These are phyloP conservation scores for Parochlus steinenii DNA, from an alignment of 2,888 invertebrate species.

Conservation along the genomic window DNA sequence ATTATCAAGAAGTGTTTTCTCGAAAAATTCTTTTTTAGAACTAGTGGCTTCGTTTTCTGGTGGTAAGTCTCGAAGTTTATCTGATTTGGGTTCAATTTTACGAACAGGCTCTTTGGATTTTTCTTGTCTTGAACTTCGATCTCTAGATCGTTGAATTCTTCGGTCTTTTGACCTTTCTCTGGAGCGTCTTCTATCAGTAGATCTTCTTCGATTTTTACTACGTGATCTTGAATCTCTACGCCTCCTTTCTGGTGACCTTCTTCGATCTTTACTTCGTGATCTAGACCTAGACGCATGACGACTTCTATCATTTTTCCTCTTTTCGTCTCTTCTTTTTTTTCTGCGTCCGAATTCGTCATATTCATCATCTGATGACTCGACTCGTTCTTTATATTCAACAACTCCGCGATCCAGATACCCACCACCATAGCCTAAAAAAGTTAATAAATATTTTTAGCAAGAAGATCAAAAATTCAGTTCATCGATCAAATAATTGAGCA, in stretches of 20 bases:
- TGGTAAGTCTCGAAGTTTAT: no score
- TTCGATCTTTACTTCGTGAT: background rate
- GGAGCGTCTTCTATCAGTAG: background rate
- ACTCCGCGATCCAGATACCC: conserved; percentile 92
- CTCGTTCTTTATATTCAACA: conserved; percentile 85
- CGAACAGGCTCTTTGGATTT: no score
- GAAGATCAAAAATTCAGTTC: background rate
- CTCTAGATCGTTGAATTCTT: background rate
- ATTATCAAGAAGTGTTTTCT: no score
- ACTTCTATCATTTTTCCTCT: background rate
- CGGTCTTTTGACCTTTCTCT: background rate
- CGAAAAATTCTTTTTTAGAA: no score
- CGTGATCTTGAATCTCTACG: background rate
- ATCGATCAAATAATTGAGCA: background rate
- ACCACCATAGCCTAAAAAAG: conserved; percentile 52
- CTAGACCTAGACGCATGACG: background rate
- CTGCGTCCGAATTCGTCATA: conserved; percentile 81
- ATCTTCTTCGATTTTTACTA: background rate
- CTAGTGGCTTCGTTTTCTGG: no score
- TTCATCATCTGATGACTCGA: conserved; percentile 80
- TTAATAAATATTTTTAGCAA: conserved; percentile 2
- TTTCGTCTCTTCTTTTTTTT: conserved; percentile 27
- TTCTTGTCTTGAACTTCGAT: no score
- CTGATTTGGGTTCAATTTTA: no score
- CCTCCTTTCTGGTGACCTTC: background rate